Evolutionary conservation across 2,797 vertebrate genomes (phyloP), one percentile per base, ranked within the genome.

Genomic region (Varecia variegata): DNA sequence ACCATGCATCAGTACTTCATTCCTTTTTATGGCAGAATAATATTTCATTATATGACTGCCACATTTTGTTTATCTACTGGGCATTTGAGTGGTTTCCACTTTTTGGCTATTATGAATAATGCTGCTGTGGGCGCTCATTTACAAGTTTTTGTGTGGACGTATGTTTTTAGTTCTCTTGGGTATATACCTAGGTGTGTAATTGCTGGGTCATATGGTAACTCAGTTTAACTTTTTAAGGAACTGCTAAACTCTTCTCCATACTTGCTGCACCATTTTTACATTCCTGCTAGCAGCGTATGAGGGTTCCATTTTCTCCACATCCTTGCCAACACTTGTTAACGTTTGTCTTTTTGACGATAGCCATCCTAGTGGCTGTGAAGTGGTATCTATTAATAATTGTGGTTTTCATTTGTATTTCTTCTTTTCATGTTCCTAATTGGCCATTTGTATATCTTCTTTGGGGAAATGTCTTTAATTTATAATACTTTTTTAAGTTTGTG

Each of bases 391-490:
- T 56, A 56, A 56, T 56, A 21, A 60, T 62, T 65, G 40, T n/a
- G 67, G 38, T 68, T 93, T 94, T 92, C 65, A 45, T 90, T 85
- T 90, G 27, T 40, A 87, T 95, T 87, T 94, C 7, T 15, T 87
- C 18, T 92, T 94, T 89, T 77, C 35, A 40, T 91, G 14, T 94
- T 91, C 47, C 76, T 70, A 77, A 73, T 58, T 73, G 60, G 62
- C 38, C 30, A 14, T 89, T 92, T 92, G 67, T 77, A 17, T 90
- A 68, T 92, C 23, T 91, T 88, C 23, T 92, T 86, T 88, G 88
- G 65, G 81, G 79, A 91, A 52, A 43, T 79, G 21, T 93, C 58
- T 88, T 93, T 91, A 32, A 74, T 88, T 95, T 89, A 83, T 77
- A 67, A 67, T 94, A 47, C 32, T 90, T 92, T 58, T 67, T 27